Base-by-base conservation (phyloP, 2,888 invertebrate species). In the Megastigmus dorsalis region DNA sequence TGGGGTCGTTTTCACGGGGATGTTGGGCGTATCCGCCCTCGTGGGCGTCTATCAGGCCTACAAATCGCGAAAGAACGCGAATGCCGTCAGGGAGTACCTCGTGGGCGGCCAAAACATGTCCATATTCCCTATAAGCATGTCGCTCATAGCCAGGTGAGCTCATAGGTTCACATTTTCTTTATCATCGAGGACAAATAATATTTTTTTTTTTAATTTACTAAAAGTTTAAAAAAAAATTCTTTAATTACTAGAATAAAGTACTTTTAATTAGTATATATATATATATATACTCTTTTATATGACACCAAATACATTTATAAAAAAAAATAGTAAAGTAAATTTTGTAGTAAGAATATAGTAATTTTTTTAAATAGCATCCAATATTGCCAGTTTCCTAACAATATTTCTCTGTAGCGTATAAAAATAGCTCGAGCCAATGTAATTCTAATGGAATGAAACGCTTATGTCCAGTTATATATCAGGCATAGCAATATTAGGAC, bases 391-490 rank as follows among this genome's bases (percentile, higher is more conserved):
- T n/a, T n/a, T n/a, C n/a, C n/a, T n/a, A n/a, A n/a, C n/a, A n/a
- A n/a, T n/a, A n/a, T n/a, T n/a, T n/a, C n/a, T n/a, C n/a, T n/a
- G n/a, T n/a, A n/a, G n/a, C n/a, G n/a, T n/a, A n/a, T n/a, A n/a
- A n/a, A n/a, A n/a, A n/a, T n/a, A n/a, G n/a, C n/a, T n/a, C n/a
- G n/a, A n/a, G n/a, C n/a, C n/a, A n/a, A n/a, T n/a, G n/a, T n/a
- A n/a, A n/a, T n/a, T n/a, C n/a, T n/a, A n/a, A n/a, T n/a, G n/a
- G n/a, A n/a, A n/a, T n/a, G n/a, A n/a, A n/a, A n/a, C n/a, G n/a
- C n/a, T n/a, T n/a, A n/a, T n/a, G n/a, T n/a, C n/a, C 89, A 94
- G 94, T 88, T 94, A 94, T 82, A 92, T 94, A 80, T 94, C 94
- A 30, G 94, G 94, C 2, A 93, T 94, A 75, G 92, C 93, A 26